Base-by-base conservation (phyloP, 2,888 invertebrate species). In the Latrodectus hesperus region DNA sequence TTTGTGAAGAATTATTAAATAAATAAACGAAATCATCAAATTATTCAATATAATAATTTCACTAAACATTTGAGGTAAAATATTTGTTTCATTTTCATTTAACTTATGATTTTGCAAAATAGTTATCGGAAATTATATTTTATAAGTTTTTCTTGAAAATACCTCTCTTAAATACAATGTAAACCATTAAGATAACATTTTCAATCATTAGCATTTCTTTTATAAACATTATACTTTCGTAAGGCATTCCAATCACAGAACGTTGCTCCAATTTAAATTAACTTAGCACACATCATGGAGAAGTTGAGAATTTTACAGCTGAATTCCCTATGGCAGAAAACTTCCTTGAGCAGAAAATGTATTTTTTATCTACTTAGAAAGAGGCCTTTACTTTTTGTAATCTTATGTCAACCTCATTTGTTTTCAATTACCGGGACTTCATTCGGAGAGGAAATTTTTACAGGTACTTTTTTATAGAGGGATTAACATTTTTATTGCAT, bases 401-500 rank as follows among this genome's bases (percentile, higher is more conserved):
- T 51, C 72, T 12, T 12, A 72, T 75, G 72, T 53, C 65, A 67
- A 80, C 80, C 80, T 80, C 80, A 80, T 80, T 80, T 80, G 71
- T 80, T 80, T 80, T 80, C 80, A 80, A 80, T 80, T 80, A 80
- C 52, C 51, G 26, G 72, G 67, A 73, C 55, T 72, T 80, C 80
- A 60, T 72, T 80, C 51, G 17, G 60, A 60, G 55, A 22, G 22
- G 71, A 72, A 51, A 51, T 80, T 60, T 38, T 64, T 72, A 52
- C 17, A 49, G 10, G 17, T 22, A 65, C 65, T 80, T 73, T 80
- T 49, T 71, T 64, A 52, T 22, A 80, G 49, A 80, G 53, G 72
- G 80, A 80, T 80, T 80, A 72, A 80, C 72, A 80, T 72, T 80
- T 80, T 80, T 80, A 80, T 80, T 80, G 55, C 51, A 14, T 77